phyloP scores from a whole-genome alignment of 2,888 invertebrate genomes.

The Trichogramma dendrolimi region DNA sequence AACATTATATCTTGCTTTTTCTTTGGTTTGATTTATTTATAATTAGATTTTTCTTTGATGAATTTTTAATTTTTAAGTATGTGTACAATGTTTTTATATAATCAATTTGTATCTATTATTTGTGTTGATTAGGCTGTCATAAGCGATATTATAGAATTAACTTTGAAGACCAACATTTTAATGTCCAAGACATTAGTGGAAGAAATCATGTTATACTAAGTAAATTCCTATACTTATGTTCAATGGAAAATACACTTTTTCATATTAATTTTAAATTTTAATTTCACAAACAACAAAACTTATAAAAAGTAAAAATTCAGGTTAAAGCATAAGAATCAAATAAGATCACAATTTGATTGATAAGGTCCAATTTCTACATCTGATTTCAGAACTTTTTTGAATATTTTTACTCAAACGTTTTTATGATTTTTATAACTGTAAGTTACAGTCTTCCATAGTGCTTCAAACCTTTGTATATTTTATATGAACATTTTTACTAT shows the following conservation, averaged over 20 bases:
- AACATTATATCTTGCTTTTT: background rate
- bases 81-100: background rate
- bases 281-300: no score
- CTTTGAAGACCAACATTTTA: no score
- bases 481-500: conserved; percentile 4
- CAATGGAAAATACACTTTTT: no score
- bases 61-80: background rate
- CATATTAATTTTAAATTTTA: no score
- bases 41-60: background rate
- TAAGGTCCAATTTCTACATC: no score
- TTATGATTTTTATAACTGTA: conserved; percentile 27
- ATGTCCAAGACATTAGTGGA: no score
- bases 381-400: background rate
- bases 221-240: no score
- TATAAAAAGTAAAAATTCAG: no score
- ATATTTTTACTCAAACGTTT: background rate
- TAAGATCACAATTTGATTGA: no score
- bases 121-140: background rate
- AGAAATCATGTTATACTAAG: no score
- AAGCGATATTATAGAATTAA: no score
- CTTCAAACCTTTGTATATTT: conserved; percentile 13
- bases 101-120: conserved; percentile 3
- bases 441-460: conserved; percentile 33
- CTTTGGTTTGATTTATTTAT: background rate
- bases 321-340: no score